Percentiles rank a stretch among this genome's conserved stretches.
Conservation (phyloP, 2,113 vertebrate genomes). For the Mirounga angustirostris region DNA sequence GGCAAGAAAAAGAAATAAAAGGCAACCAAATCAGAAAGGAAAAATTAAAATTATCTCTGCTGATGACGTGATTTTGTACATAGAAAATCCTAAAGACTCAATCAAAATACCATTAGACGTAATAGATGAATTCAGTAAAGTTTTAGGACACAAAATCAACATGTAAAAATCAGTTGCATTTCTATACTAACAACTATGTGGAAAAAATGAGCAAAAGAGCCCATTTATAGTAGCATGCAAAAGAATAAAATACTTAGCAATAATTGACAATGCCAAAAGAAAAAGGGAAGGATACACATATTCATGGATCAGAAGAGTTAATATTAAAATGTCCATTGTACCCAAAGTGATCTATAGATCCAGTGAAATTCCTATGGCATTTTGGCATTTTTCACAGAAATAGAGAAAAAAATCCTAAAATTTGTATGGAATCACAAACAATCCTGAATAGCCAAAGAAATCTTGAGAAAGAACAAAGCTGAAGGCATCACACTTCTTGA, state of each 20-base stretch:
- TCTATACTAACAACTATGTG: background rate
- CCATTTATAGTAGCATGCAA: background rate
- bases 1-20: background rate
- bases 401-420: background rate
- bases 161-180: background rate
- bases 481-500: background rate
- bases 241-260: background rate
- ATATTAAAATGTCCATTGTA: background rate
- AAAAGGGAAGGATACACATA: background rate
- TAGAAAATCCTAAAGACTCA: background rate
- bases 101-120: background rate
- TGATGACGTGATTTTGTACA: background rate
- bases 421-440: background rate
- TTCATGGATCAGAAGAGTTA: background rate
- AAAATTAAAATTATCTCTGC: background rate
- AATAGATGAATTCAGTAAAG: background rate
- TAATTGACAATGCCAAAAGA: background rate
- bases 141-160: background rate
- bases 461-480: background rate
- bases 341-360: background rate
- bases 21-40: background rate
- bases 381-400: background rate
- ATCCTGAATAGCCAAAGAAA: background rate
- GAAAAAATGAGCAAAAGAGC: background rate
- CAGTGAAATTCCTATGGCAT: background rate